phyloP scores from a whole-genome alignment of 2,888 invertebrate genomes.

The Scaptomyza flava region DNA sequence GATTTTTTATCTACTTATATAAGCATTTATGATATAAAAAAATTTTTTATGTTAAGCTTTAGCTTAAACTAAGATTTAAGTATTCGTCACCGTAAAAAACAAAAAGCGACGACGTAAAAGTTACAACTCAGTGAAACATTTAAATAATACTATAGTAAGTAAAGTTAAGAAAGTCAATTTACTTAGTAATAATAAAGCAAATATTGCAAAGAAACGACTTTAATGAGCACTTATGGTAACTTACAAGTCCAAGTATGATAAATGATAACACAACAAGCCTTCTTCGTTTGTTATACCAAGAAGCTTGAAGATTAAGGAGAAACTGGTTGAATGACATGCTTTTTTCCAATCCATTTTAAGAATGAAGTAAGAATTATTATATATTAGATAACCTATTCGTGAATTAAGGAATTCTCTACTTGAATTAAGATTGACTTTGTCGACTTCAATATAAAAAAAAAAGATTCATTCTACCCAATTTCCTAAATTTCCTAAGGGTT shows the following conservation, averaged over 20 bases:
- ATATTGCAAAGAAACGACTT: conserved; percentile 7
- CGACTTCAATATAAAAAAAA: no score
- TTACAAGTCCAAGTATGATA: no score
- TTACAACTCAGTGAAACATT: conserved; percentile 57
- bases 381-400: no score
- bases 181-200: conserved; percentile 42
- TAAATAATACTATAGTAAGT: conserved; percentile 4
- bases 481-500: not conserved
- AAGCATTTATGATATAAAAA: not conserved
- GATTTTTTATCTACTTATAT: not conserved
- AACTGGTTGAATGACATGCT: no score
- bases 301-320: no score
- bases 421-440: no score
- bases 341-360: no score
- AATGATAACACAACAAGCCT: no score
- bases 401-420: no score
- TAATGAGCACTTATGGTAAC: not conserved
- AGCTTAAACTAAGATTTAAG: conserved; percentile 17
- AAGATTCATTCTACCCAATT: not conserved
- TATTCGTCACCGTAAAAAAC: conserved; percentile 32
- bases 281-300: no score
- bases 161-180: conserved; percentile 36
- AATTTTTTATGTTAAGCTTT: not conserved
- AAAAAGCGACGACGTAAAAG: conserved; percentile 58
- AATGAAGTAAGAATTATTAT: no score